A percentile compares a stretch with the other conserved stretches of the same genome.
Conservation (phyloP, 2,888 invertebrate species). For the Acleris emargana region DNA sequence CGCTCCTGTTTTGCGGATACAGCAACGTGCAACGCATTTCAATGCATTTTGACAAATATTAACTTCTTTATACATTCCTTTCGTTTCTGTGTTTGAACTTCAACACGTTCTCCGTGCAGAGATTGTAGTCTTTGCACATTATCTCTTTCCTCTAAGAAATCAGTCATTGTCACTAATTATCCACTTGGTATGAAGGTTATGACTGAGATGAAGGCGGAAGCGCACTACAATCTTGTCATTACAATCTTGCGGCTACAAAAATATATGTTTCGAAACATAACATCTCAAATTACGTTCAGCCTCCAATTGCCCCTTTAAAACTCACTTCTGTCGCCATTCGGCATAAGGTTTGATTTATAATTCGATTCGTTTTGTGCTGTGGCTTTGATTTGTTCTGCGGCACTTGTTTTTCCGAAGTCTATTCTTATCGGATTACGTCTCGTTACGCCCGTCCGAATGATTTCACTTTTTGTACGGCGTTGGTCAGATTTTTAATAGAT, state of each 20-base stretch:
- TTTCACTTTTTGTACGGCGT: constrained; percentile 49
- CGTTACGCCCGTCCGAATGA: constrained; percentile 46
- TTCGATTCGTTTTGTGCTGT: constrained; percentile 23
- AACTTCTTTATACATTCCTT: constrained; percentile 3
- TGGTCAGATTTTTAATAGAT: constrained; percentile 44
- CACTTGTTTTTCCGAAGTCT: constrained; percentile 43
- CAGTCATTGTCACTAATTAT: constrained; percentile 33
- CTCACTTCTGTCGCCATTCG: constrained; percentile 15
- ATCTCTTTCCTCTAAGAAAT: constrained; percentile 25
- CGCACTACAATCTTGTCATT: constrained; percentile 26
- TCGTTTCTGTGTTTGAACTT: not conserved
- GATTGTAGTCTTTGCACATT: constrained; percentile 24
- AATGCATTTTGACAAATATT: constrained; percentile 13
- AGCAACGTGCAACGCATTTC: constrained; percentile 39
- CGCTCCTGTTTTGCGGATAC: constrained; percentile 43
- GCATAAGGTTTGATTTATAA: constrained; percentile 29
- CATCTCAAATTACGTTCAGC: constrained; percentile 10
- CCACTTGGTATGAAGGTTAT: constrained; percentile 26
- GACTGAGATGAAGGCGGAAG: constrained; percentile 36
- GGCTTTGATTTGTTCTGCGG: constrained; percentile 30
- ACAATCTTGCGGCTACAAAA: constrained; percentile 32
- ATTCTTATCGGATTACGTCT: constrained; percentile 52
- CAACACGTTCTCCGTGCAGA: constrained; percentile 20
- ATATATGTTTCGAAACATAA: constrained; percentile 18
- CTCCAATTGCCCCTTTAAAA: constrained; percentile 14